Conservation (phyloP, 2,113 vertebrate species). For the Canis aureus region DNA sequence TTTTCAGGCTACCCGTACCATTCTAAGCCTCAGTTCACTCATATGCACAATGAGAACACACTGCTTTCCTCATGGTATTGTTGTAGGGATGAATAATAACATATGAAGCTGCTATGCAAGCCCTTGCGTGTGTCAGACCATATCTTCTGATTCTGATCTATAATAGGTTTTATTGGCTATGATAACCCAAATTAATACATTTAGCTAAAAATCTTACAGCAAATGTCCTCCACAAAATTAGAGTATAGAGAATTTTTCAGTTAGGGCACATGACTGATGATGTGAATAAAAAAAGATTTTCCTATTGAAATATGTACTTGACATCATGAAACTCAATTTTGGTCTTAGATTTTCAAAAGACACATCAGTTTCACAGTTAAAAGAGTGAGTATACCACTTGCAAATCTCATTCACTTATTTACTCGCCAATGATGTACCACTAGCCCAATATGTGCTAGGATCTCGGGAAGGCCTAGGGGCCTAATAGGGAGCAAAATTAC, state of each 20-base stretch:
- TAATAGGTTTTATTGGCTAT: not conserved
- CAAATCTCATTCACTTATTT: slow-evolving; percentile 13
- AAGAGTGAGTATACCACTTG: not conserved
- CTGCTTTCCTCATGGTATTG: not conserved
- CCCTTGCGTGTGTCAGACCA: not conserved
- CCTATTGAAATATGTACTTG: not conserved
- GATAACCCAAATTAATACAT: not conserved
- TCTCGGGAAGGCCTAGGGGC: not conserved
- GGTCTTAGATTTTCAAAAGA: slow-evolving; percentile 4
- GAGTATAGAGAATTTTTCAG: not conserved
- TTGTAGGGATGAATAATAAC: not conserved
- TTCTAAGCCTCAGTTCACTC: not conserved
- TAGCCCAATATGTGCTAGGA: not conserved
- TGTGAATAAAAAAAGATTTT: not conserved
- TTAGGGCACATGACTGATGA: not conserved
- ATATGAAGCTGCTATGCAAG: too few relatives aligned
- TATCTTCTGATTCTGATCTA: not conserved
- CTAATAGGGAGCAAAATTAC: not conserved
- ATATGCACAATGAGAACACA: not conserved
- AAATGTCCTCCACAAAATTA: not conserved
- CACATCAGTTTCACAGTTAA: not conserved
- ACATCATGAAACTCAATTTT: not conserved
- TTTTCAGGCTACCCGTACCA: not conserved
- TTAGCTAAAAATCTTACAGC: not conserved
- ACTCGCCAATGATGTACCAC: not conserved